These are phyloP conservation scores for Oscheius sp. DNA, from an alignment of 2,888 invertebrate species.

Conservation along the genomic window DNA sequence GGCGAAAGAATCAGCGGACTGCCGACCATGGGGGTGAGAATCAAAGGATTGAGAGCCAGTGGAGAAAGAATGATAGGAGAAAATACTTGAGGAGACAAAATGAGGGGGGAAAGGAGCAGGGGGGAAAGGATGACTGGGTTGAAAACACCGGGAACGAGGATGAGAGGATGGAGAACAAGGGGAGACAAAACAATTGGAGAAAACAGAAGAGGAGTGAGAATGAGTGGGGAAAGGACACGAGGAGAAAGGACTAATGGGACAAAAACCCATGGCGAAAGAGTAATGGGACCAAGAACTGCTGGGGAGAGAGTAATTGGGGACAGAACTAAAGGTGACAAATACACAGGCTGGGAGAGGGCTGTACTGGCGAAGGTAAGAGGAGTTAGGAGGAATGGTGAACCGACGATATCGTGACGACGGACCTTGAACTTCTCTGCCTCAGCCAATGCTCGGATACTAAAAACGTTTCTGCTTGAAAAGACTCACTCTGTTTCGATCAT, in stretches of 20 bases:
- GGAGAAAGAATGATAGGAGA: conserved; percentile 65
- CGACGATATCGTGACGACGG: conserved; percentile 46
- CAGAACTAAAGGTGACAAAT: conserved; percentile 58
- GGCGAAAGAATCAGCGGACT: conserved; percentile 62
- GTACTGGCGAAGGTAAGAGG: conserved; percentile 46
- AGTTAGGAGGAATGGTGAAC: conserved; percentile 50
- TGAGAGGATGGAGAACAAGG: conserved; percentile 63
- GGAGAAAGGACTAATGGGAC: conserved; percentile 63
- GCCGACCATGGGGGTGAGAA: conserved; percentile 62
- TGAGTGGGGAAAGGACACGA: conserved; percentile 62
- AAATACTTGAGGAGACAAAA: conserved; percentile 65
- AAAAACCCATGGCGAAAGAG: conserved; percentile 66
- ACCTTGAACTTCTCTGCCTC: conserved; percentile 48
- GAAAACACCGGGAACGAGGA: conserved; percentile 49
- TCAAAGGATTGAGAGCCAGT: conserved; percentile 62
- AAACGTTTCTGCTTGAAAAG: too few relatives aligned
- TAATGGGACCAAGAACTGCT: conserved; percentile 64
- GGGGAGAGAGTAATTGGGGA: conserved; percentile 63
- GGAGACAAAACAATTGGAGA: conserved; percentile 63
- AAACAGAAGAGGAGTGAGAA: conserved; percentile 57
- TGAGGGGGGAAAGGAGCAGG: conserved; percentile 61
- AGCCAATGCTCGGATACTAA: conserved; percentile 56
- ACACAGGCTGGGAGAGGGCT: conserved; percentile 51
- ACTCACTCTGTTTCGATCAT: conserved; percentile 51
- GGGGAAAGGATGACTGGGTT: conserved; percentile 66